A percentile compares a stretch with the other conserved stretches of the same genome.
These are phyloP conservation scores for Cervus canadensis DNA, from an alignment of 2,113 vertebrate species.

Conservation along the genomic window DNA sequence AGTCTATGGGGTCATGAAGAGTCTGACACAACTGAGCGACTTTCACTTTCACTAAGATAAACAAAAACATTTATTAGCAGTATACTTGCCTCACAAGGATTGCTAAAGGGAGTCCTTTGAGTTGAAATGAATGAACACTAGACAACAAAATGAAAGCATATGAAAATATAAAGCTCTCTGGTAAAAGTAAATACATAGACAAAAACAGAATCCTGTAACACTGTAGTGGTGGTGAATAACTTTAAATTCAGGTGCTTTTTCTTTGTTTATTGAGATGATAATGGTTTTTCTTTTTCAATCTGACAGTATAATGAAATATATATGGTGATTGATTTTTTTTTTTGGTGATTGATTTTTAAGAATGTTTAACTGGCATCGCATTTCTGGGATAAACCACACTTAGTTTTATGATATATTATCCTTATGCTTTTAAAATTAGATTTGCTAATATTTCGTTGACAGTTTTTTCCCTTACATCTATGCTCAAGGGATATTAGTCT, in stretches of 20 bases:
- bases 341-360: background rate
- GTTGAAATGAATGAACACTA: background rate
- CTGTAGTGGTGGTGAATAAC: background rate
- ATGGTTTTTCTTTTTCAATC: background rate
- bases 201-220: background rate
- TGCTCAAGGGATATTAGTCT: background rate
- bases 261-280: background rate
- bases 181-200: background rate
- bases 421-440: background rate
- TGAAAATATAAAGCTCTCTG: background rate
- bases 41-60: background rate
- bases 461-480: background rate
- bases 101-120: background rate
- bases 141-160: background rate
- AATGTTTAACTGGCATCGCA: background rate
- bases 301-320: background rate
- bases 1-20: background rate
- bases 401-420: background rate
- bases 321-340: background rate
- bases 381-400: background rate
- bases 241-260: background rate
- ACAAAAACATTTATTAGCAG: background rate
- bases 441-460: slow-evolving; percentile 2
- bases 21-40: background rate
- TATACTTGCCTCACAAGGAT: background rate